These are phyloP conservation scores for Rostratula benghalensis DNA, from an alignment of 2,113 vertebrate species.

Conservation along the genomic window DNA sequence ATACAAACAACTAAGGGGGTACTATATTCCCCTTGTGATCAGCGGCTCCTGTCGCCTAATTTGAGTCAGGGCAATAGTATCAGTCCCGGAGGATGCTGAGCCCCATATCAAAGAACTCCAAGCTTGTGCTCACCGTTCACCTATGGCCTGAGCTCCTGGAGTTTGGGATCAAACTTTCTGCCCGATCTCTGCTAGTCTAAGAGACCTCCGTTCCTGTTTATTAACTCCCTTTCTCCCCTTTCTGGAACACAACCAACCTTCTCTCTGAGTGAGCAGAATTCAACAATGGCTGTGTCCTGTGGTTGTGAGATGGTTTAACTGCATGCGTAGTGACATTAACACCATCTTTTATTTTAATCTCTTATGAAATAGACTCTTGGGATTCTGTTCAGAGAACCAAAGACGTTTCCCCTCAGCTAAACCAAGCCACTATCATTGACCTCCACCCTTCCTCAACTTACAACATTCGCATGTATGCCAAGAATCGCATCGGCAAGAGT, in stretches of 20 bases:
- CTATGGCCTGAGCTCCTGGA: not conserved
- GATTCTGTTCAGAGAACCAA: conserved; percentile 97
- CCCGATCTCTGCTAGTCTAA: not conserved
- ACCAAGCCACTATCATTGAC: conserved; percentile 99
- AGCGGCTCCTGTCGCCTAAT: not conserved
- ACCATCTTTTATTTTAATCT: not conserved
- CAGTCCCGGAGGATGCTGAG: not conserved
- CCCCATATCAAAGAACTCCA: not conserved
- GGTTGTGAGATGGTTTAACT: not conserved
- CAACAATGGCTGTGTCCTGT: not conserved
- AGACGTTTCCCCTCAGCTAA: conserved; percentile 97
- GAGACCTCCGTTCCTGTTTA: not conserved
- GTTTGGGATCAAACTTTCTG: not conserved
- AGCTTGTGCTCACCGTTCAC: not conserved
- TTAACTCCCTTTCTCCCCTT: not conserved
- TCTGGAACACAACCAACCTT: not conserved
- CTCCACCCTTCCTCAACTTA: conserved; percentile 99
- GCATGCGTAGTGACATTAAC: not conserved
- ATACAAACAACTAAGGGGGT: not conserved
- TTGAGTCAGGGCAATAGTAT: not conserved
- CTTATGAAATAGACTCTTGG: conserved; percentile 88
- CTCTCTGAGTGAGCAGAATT: not conserved
- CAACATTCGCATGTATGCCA: conserved; percentile 99
- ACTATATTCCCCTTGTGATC: not conserved
- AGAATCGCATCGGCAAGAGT: conserved; percentile 97